Percentiles rank a stretch among this genome's conserved stretches.
phyloP scores from a whole-genome alignment of 2,797 vertebrate genomes.

The Gymnopithys bicolor region DNA sequence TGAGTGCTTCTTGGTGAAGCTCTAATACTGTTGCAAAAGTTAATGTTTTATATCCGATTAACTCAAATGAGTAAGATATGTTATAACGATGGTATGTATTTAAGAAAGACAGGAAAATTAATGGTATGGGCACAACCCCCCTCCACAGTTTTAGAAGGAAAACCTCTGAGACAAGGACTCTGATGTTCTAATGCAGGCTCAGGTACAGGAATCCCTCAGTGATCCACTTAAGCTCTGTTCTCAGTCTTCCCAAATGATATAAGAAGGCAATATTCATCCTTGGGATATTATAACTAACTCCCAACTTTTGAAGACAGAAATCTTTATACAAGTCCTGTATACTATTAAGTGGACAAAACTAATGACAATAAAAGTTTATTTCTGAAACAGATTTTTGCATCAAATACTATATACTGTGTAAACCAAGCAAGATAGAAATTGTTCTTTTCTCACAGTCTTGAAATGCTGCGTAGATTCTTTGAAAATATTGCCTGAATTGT shows the following conservation, averaged over 20 bases:
- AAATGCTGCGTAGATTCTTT: neutral
- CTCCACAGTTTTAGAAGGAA: neutral
- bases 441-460: neutral
- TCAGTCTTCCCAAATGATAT: neutral
- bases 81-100: constrained; percentile 27
- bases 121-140: neutral
- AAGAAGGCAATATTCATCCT: neutral
- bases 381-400: constrained; percentile 34
- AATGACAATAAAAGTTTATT: constrained; percentile 10
- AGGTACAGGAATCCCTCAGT: neutral
- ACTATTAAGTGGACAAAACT: neutral
- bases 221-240: neutral
- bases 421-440: constrained; percentile 18
- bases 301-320: neutral
- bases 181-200: neutral
- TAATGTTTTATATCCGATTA: constrained; percentile 59
- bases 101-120: constrained; percentile 40
- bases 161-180: neutral
- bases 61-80: constrained; percentile 37
- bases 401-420: neutral
- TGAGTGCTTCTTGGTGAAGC: constrained; percentile 25
- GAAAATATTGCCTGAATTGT: neutral
- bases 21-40: constrained; percentile 42
- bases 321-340: neutral
- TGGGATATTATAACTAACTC: neutral